Percentiles rank a stretch among this genome's conserved stretches.
Evolutionary conservation across 2,797 vertebrate genomes (phyloP).

Genomic region (Leuciscus waleckii): DNA sequence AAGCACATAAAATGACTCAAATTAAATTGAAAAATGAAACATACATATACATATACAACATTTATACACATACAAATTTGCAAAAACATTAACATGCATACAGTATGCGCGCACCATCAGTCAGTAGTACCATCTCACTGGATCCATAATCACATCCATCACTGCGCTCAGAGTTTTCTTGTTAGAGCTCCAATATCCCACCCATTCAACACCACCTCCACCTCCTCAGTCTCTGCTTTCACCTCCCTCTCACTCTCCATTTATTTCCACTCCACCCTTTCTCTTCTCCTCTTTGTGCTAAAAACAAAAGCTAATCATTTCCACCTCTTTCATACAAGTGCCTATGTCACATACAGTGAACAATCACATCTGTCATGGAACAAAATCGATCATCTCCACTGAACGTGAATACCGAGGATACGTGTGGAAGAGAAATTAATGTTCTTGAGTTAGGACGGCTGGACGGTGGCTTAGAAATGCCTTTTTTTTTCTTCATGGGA

Average conservation of each 20-base stretch:
- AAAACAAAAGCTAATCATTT: slow-evolving; percentile 44
- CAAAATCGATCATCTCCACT: slow-evolving; percentile 32
- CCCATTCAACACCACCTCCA: slow-evolving; percentile 37
- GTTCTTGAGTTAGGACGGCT: slow-evolving; percentile 6
- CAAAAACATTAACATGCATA: background rate
- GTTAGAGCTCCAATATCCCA: slow-evolving; percentile 37
- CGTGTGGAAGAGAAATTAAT: slow-evolving; percentile 10
- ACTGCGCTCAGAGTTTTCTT: slow-evolving; percentile 9
- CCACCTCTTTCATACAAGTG: slow-evolving; percentile 29
- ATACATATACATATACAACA: background rate
- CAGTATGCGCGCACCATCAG: background rate
- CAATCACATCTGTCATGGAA: slow-evolving; percentile 31
- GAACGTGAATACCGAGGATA: slow-evolving; percentile 26
- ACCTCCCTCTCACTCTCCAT: slow-evolving; percentile 26
- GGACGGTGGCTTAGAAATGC: background rate
- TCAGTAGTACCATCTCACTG: slow-evolving; percentile 6
- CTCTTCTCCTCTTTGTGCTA: slow-evolving; percentile 1
- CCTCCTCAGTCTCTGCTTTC: slow-evolving; percentile 45
- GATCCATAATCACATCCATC: slow-evolving; percentile 49
- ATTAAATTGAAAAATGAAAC: background rate
- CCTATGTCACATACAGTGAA: slow-evolving; percentile 15
- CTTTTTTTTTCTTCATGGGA: slow-evolving; percentile 11
- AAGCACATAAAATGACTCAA: background rate
- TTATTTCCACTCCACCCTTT: background rate
- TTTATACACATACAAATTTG: background rate